phyloP scores from a whole-genome alignment of 2,888 invertebrate genomes.

The Byasa hedistus region DNA sequence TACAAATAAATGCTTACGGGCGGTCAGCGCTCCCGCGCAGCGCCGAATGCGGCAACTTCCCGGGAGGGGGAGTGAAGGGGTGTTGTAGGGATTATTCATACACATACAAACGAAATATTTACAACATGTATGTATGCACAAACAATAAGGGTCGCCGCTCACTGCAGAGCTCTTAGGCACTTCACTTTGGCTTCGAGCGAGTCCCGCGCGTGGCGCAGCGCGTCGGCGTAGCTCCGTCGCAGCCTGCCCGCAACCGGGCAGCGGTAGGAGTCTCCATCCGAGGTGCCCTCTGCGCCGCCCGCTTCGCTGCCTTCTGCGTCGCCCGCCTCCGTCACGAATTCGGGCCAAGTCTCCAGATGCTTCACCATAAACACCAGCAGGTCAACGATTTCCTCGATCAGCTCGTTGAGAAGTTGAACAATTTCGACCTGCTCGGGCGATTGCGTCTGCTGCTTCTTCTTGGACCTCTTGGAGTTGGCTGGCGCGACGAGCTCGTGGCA shows the following conservation, averaged over 20 bases:
- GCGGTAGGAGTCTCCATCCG: conserved; percentile 53
- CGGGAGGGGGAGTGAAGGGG: not conserved
- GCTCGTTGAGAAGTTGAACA: conserved; percentile 50
- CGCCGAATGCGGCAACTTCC: not conserved
- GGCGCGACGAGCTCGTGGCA: conserved; percentile 76
- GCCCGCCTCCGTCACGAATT: conserved; percentile 49
- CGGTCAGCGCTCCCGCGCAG: not conserved
- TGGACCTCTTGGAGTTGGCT: conserved; percentile 76
- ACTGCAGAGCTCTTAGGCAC: conserved; percentile 70
- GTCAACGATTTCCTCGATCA: conserved; percentile 58
- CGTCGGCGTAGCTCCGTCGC: conserved; percentile 69
- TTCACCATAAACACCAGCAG: conserved; percentile 61
- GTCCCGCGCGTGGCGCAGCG: conserved; percentile 74
- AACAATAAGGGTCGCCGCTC: conserved; percentile 34
- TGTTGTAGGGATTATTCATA: too few relatives aligned
- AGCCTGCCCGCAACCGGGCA: conserved; percentile 70
- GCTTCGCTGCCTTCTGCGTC: conserved; percentile 51
- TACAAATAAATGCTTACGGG: too few relatives aligned
- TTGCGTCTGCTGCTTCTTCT: conserved; percentile 74
- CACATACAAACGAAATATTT: not conserved
- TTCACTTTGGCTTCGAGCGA: conserved; percentile 79
- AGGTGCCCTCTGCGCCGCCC: conserved; percentile 51
- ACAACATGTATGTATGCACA: conserved; percentile 13
- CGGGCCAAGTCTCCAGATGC: conserved; percentile 67
- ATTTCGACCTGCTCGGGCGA: conserved; percentile 69